These are phyloP conservation scores for Drosophila hydei DNA, from an alignment of 1,140 invertebrate genomes.

Conservation along the genomic window DNA sequence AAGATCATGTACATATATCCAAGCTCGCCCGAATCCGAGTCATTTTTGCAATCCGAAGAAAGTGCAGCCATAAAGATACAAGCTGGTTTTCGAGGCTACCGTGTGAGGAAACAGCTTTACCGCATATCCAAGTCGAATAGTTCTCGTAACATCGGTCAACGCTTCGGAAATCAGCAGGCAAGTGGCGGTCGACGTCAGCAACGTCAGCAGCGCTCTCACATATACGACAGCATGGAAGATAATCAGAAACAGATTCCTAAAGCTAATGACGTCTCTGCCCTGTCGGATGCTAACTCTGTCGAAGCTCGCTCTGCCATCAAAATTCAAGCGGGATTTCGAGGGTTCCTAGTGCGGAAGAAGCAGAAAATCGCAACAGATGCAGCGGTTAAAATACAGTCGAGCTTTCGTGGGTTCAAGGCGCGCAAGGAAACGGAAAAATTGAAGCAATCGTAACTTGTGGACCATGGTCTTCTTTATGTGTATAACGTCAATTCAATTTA, in stretches of 20 bases:
- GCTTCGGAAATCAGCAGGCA: slow-evolving; percentile 25
- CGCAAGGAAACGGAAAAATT: slow-evolving; percentile 84
- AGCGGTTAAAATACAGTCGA: slow-evolving; percentile 87
- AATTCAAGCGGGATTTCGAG: slow-evolving; percentile 90
- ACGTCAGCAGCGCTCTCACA: slow-evolving; percentile 39
- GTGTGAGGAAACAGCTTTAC: slow-evolving; percentile 87
- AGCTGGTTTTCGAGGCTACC: slow-evolving; percentile 89
- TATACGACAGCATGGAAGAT: slow-evolving; percentile 48
- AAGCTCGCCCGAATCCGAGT: slow-evolving; percentile 74
- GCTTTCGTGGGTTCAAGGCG: slow-evolving; percentile 86
- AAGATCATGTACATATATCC: slow-evolving; percentile 83
- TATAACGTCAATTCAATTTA: slow-evolving; percentile 31
- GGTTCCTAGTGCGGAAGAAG: slow-evolving; percentile 88
- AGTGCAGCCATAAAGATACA: slow-evolving; percentile 90
- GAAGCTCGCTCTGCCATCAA: slow-evolving; percentile 89
- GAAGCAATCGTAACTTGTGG: slow-evolving; percentile 50
- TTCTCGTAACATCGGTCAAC: slow-evolving; percentile 23
- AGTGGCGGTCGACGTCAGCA: slow-evolving; percentile 45
- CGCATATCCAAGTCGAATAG: slow-evolving; percentile 58
- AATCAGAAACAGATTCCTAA: slow-evolving; percentile 30
- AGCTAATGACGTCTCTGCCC: slow-evolving; percentile 19
- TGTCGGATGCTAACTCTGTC: slow-evolving; percentile 51
- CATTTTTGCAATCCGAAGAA: slow-evolving; percentile 80
- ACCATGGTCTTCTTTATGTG: background rate
- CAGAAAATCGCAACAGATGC: slow-evolving; percentile 85